These are phyloP conservation scores for Gryllus bimaculatus DNA, from an alignment of 1,140 invertebrate species.

Conservation along the genomic window DNA sequence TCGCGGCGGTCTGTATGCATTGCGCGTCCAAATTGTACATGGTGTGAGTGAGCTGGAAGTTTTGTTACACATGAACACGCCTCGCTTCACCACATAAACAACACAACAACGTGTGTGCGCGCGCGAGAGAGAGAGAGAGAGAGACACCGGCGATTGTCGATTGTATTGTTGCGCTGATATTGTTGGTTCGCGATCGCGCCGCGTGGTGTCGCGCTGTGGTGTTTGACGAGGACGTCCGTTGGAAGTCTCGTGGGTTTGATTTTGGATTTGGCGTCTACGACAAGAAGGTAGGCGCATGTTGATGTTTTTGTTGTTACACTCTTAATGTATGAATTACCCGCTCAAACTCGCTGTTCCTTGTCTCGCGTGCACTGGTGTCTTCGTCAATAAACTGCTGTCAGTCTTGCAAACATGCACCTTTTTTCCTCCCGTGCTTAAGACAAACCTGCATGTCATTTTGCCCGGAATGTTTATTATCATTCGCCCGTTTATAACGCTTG, in stretches of 20 bases:
- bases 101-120: not conserved
- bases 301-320: not conserved
- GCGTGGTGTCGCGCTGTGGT: not conserved
- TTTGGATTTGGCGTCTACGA: conserved; percentile 1
- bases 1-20: too few relatives aligned
- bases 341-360: not conserved
- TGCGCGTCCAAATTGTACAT: too few relatives aligned
- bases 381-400: not conserved
- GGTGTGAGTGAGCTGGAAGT: too few relatives aligned
- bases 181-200: too few relatives aligned
- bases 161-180: too few relatives aligned
- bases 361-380: not conserved
- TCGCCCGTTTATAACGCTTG: too few relatives aligned
- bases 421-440: not conserved
- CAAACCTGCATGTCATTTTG: not conserved
- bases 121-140: too few relatives aligned
- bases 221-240: not conserved
- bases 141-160: too few relatives aligned
- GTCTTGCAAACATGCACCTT: not conserved
- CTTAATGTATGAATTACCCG: too few relatives aligned
- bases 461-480: too few relatives aligned
- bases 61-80: too few relatives aligned
- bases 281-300: conserved; percentile 3
- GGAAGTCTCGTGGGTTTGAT: not conserved
- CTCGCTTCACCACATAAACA: not conserved